These are phyloP conservation scores for Drosophila leontia DNA, from an alignment of 1,140 invertebrate species.

Conservation along the genomic window DNA sequence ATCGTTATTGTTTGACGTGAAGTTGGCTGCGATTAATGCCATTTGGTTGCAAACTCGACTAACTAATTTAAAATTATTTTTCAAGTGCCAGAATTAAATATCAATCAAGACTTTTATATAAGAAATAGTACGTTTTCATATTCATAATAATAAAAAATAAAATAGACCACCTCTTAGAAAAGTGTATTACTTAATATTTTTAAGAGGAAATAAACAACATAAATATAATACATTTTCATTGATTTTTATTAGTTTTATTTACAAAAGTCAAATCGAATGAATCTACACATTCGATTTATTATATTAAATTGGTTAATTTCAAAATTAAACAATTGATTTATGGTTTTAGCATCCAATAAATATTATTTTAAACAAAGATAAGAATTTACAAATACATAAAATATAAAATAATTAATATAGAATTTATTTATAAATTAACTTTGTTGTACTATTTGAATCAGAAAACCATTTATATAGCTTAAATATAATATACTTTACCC, in stretches of 20 bases:
- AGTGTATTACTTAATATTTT: background rate
- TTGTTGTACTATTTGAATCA: background rate
- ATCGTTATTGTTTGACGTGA: conserved; percentile 51
- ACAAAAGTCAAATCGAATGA: too few relatives aligned
- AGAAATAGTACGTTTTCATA: background rate
- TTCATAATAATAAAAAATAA: background rate
- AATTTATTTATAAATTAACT: background rate
- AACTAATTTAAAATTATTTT: background rate
- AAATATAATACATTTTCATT: too few relatives aligned
- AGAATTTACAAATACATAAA: too few relatives aligned
- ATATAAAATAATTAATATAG: too few relatives aligned
- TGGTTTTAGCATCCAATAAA: too few relatives aligned
- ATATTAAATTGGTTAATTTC: too few relatives aligned
- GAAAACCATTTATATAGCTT: background rate
- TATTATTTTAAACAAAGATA: too few relatives aligned
- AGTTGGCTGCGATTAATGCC: conserved; percentile 56
- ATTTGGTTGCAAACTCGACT: conserved; percentile 4
- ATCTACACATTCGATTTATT: too few relatives aligned
- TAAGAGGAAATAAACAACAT: too few relatives aligned
- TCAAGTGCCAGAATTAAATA: background rate
- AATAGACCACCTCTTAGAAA: background rate
- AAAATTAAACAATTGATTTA: too few relatives aligned
- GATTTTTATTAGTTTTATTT: too few relatives aligned
- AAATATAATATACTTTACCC: background rate
- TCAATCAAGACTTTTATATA: background rate